Evolutionary conservation across 2,888 invertebrate genomes (phyloP).

Genomic region (Drosophila nr. medialis): DNA sequence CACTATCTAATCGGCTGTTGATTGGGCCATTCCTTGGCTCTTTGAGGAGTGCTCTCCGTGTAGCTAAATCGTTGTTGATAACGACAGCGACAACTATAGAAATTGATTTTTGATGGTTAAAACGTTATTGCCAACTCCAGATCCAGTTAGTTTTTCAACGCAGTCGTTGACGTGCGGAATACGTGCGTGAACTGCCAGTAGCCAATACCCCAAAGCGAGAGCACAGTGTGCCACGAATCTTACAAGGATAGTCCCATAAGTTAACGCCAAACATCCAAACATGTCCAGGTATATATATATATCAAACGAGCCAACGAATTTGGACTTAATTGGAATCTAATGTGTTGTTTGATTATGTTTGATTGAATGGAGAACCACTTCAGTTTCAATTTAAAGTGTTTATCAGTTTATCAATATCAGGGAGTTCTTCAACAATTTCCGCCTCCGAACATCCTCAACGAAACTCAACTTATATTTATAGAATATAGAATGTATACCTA

Average conservation of each 20-base stretch:
- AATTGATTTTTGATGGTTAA: constrained; percentile 75
- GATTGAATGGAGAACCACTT: constrained; percentile 14
- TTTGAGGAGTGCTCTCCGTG: constrained; percentile 45
- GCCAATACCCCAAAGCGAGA: constrained; percentile 1
- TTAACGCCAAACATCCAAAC: constrained; percentile 20
- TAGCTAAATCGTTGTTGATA: constrained; percentile 59
- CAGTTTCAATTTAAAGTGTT: constrained; percentile 42
- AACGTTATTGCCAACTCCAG: constrained; percentile 62
- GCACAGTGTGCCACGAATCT: constrained; percentile 25
- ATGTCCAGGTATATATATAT: constrained; percentile 48
- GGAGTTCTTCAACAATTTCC: constrained; percentile 33
- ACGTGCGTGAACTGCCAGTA: constrained; percentile 48
- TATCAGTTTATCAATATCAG: constrained; percentile 38
- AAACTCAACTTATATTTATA: constrained; percentile 1
- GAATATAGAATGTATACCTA: background rate
- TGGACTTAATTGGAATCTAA: constrained; percentile 11
- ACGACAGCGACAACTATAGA: constrained; percentile 29
- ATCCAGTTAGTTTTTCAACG: constrained; percentile 66
- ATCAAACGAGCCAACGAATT: background rate
- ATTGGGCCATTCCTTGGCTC: constrained; percentile 58
- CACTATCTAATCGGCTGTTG: constrained; percentile 67
- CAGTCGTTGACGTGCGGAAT: constrained; percentile 59
- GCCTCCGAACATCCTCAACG: background rate
- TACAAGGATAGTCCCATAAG: constrained; percentile 27
- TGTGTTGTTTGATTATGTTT: constrained; percentile 13